phyloP scores from a whole-genome alignment of 2,797 vertebrate genomes.

The Lagorchestes hirsutus region DNA sequence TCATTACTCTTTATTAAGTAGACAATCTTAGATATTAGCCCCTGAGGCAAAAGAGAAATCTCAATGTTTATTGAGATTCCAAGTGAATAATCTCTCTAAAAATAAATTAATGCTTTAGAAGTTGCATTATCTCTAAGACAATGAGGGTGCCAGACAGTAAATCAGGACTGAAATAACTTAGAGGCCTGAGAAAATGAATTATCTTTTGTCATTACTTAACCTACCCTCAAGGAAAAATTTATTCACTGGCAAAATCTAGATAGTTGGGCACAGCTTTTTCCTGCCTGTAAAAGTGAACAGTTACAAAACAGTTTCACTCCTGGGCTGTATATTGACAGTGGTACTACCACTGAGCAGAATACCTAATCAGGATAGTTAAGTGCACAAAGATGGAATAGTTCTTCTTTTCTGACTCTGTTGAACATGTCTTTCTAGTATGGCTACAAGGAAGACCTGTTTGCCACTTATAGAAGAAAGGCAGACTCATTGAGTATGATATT shows the following conservation, averaged over 20 bases:
- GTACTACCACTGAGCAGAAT: not conserved
- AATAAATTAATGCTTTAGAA: not conserved
- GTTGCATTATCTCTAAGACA: slow-evolving; percentile 3
- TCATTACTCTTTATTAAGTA: slow-evolving; percentile 37
- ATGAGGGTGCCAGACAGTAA: slow-evolving; percentile 10
- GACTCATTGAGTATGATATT: not conserved
- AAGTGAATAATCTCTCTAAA: slow-evolving; percentile 21
- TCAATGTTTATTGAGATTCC: slow-evolving; percentile 17
- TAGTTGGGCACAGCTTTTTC: not conserved
- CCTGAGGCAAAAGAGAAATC: not conserved
- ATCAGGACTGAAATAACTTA: slow-evolving; percentile 13
- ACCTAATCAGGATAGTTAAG: not conserved
- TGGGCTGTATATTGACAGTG: not conserved
- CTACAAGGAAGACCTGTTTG: not conserved
- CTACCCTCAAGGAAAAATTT: not conserved
- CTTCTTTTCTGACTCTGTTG: not conserved
- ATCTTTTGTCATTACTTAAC: not conserved
- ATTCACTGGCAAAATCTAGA: slow-evolving; percentile 12
- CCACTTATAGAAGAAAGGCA: not conserved
- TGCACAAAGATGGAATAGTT: not conserved
- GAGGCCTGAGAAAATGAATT: not conserved
- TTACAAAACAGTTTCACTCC: not conserved
- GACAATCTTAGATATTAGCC: not conserved
- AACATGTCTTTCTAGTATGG: not conserved
- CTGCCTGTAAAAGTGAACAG: not conserved